phyloP scores from a whole-genome alignment of 2,797 vertebrate species.

The Acanthornis magna region DNA sequence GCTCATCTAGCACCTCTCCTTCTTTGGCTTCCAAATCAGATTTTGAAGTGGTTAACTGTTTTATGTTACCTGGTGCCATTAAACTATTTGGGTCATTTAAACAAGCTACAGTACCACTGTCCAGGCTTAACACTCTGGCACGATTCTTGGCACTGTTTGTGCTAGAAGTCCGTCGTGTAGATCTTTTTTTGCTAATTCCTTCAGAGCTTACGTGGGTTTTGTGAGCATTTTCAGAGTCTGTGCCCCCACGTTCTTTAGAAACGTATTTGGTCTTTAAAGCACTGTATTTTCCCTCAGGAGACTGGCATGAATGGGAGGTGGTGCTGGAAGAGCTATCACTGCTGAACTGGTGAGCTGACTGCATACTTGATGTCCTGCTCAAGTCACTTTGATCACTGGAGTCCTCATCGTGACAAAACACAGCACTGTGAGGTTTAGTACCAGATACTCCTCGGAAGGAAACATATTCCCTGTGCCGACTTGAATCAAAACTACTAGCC shows the following conservation, averaged over 20 bases:
- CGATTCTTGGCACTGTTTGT: conserved; percentile 91
- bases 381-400: conserved; percentile 97
- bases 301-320: conserved; percentile 91
- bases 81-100: conserved; percentile 89
- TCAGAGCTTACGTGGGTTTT: conserved; percentile 76
- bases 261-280: conserved; percentile 83
- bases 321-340: conserved; percentile 93
- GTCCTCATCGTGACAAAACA: conserved; percentile 90
- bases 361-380: conserved; percentile 93
- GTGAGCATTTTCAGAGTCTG: conserved; percentile 70
- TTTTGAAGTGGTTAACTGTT: conserved; percentile 96
- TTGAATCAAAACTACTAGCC: conserved; percentile 96
- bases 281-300: conserved; percentile 86
- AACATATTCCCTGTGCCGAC: conserved; percentile 90
- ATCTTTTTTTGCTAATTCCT: conserved; percentile 82
- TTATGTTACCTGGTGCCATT: conserved; percentile 85
- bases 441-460: conserved; percentile 83
- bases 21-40: conserved; percentile 99
- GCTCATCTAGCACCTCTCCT: conserved; percentile 96
- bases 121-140: conserved; percentile 92
- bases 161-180: conserved; percentile 87
- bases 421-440: conserved; percentile 88
- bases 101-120: conserved; percentile 92
- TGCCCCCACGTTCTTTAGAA: conserved; percentile 70
- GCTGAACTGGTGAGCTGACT: conserved; percentile 90